These are phyloP conservation scores for Willowsia nigromaculata DNA, from an alignment of 2,888 invertebrate genomes.

Conservation along the genomic window DNA sequence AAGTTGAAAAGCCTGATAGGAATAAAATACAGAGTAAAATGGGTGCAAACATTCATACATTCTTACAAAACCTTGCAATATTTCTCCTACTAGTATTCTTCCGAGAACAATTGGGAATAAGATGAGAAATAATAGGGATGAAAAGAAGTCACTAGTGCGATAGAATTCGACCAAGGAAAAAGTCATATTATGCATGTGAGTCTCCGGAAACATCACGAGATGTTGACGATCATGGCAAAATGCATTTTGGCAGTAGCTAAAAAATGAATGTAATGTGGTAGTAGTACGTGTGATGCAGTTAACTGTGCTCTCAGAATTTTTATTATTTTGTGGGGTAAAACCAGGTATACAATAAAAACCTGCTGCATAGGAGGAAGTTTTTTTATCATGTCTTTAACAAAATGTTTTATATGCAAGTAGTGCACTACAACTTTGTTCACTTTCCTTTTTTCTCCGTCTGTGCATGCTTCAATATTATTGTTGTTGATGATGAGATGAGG, in stretches of 20 bases:
- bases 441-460: slow-evolving; percentile 11
- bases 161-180: slow-evolving; percentile 11
- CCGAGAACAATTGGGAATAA: slow-evolving; percentile 42
- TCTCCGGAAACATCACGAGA: slow-evolving; percentile 17
- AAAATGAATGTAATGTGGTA: background rate
- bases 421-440: slow-evolving; percentile 37
- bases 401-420: slow-evolving; percentile 37
- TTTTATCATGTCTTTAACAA: background rate
- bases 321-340: slow-evolving; percentile 12
- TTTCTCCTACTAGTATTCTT: slow-evolving; percentile 1
- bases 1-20: slow-evolving; percentile 36
- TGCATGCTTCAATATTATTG: background rate
- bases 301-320: slow-evolving; percentile 40
- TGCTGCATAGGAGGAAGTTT: background rate
- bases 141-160: slow-evolving; percentile 54
- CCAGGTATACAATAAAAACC: background rate
- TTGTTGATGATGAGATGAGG: slow-evolving; percentile 23
- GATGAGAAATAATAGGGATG: background rate
- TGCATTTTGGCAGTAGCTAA: slow-evolving; percentile 48
- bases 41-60: slow-evolving; percentile 16
- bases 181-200: slow-evolving; percentile 42
- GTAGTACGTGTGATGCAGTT: slow-evolving; percentile 33
- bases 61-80: background rate
- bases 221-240: slow-evolving; percentile 47
- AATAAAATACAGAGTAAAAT: slow-evolving; percentile 47